phyloP scores from a whole-genome alignment of 2,888 invertebrate species.

The Xestia ashworthii region DNA sequence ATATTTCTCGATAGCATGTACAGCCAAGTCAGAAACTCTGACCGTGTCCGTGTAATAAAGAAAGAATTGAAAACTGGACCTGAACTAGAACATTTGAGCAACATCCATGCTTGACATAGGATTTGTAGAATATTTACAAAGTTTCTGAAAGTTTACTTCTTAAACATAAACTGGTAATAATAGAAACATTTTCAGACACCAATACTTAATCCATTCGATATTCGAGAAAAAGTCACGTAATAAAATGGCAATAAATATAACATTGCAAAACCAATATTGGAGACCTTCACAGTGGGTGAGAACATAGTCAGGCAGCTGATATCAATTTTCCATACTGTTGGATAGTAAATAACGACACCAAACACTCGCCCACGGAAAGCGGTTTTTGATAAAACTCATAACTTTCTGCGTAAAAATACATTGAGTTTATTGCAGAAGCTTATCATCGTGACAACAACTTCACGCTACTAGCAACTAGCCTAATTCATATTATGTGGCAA shows the following conservation, averaged over 20 bases:
- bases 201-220: too few species aligned
- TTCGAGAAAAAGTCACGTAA: not conserved
- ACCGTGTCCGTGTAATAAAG: too few species aligned
- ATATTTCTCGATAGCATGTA: too few species aligned
- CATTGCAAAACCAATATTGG: constrained; percentile 22
- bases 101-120: not conserved
- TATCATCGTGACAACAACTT: constrained; percentile 45
- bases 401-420: constrained; percentile 48
- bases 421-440: constrained; percentile 37
- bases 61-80: not conserved
- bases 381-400: constrained; percentile 51
- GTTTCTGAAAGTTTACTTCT: not conserved
- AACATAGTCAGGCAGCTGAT: constrained; percentile 47
- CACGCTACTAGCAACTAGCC: constrained; percentile 12
- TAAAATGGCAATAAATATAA: constrained; percentile 13
- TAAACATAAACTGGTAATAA: not conserved
- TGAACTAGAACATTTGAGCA: not conserved
- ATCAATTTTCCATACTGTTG: constrained; percentile 50
- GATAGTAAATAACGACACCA: constrained; percentile 51
- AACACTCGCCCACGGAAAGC: constrained; percentile 58
- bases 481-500: constrained; percentile 9
- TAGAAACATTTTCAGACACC: not conserved
- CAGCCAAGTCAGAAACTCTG: too few species aligned
- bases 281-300: constrained; percentile 36
- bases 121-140: not conserved